phyloP scores from a whole-genome alignment of 2,113 vertebrate genomes.

The Cebidichthys violaceus region DNA sequence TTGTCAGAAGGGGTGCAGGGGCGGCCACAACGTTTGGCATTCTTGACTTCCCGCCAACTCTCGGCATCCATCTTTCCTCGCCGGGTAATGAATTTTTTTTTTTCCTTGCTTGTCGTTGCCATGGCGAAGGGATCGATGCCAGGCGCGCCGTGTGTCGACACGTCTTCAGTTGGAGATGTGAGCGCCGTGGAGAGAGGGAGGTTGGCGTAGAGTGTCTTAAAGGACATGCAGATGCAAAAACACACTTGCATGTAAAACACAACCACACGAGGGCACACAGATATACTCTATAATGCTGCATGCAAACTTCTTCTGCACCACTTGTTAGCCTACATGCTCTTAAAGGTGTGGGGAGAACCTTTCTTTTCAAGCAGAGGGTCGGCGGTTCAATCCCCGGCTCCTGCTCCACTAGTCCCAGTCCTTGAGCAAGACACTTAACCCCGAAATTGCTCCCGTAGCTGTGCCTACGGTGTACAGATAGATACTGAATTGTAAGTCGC shows the following conservation, averaged over 20 bases:
- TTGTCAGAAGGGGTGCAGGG: slow-evolving; percentile 72
- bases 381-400: too few species aligned
- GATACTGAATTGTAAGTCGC: too few species aligned
- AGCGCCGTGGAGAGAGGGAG: background rate
- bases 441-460: too few species aligned
- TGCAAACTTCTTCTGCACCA: too few species aligned
- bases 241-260: background rate
- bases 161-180: slow-evolving; percentile 11
- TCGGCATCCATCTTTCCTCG: slow-evolving; percentile 51
- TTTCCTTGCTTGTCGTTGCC: slow-evolving; percentile 89
- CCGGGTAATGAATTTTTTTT: slow-evolving; percentile 84
- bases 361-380: too few species aligned
- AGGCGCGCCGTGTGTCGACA: slow-evolving; percentile 86
- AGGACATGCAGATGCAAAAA: slow-evolving; percentile 1
- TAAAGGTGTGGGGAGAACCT: background rate
- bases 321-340: background rate
- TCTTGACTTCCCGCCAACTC: slow-evolving; percentile 85
- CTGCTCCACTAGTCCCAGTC: too few species aligned
- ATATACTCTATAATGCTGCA: background rate
- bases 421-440: too few species aligned
- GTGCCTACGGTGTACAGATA: too few species aligned
- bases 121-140: slow-evolving; percentile 88
- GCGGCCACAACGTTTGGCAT: slow-evolving; percentile 86
- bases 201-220: slow-evolving; percentile 50
- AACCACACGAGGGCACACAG: background rate